Base-by-base conservation (phyloP, 2,888 invertebrate genomes). In the Andrena dorsata region DNA sequence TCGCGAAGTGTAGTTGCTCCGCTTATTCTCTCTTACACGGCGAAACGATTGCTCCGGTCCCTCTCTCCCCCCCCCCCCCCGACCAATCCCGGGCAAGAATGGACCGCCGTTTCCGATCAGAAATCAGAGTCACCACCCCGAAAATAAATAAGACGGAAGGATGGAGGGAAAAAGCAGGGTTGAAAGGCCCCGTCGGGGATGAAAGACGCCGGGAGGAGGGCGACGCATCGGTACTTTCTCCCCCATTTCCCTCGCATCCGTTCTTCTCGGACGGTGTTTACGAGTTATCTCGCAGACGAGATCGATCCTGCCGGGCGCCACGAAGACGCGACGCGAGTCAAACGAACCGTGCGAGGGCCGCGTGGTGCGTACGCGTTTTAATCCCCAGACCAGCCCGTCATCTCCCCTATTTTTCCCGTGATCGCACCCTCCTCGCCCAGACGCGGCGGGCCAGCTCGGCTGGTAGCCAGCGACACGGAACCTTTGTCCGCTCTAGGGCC, bases 281-380 rank as follows among this genome's bases (percentile, higher is more conserved):
- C 82, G 84, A 86, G 90, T 89, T 90, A 89, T 90, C 88, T 83
- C 80, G 86, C 83, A 87, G 90, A 90, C 90, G 75, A 85, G 87
- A 92, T 90, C 90, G 90, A 90, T 90, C 86, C 89, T 41, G 88
- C 83, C 86, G 79, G 91, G 91, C 90, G 91, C 91, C 91, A 85
- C 64, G 73, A 83, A 88, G 91, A 84, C 90, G 89, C 91, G 88
- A 83, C 87, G 79, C 63, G 85, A 73, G 77, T 89, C 85, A 84
- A 87, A 88, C 86, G 82, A 85, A 74, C 71, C 76, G 60, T 53
- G 64, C 30, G 30, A 76, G 30, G 60, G 16, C 51, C 58, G 53
- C 60, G 71, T 60, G 16, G 51, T 53, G 49, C 56, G 71, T 69
- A 63, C 75, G 75, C 64, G 70, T 60, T 77, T 84, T 75, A 80